Evolutionary conservation across 2,888 invertebrate genomes (phyloP).

Genomic region (Pseudococcus longispinus): DNA sequence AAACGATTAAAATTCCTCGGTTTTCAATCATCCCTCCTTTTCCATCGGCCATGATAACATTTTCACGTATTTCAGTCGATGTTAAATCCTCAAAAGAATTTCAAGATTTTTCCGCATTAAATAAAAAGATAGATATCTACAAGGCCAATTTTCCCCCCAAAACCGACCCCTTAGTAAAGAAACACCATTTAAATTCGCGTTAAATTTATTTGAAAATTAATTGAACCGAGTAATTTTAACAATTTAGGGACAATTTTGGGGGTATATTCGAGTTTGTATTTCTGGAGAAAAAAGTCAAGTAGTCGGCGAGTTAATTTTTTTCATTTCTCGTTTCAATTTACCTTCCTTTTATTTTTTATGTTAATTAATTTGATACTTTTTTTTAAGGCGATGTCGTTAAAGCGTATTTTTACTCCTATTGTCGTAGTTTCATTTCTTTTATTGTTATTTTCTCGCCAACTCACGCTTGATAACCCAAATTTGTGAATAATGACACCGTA

Average conservation of each 20-base stretch:
- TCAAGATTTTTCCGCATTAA: not conserved
- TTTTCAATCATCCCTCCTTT: not conserved
- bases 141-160: not conserved
- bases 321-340: constrained; percentile 18
- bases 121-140: not conserved
- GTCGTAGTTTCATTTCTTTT: constrained; percentile 24
- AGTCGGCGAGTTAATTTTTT: constrained; percentile 15
- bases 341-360: constrained; percentile 2
- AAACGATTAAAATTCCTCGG: not conserved
- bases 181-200: not conserved
- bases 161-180: not conserved
- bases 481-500: constrained; percentile 28
- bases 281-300: not conserved
- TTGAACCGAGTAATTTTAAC: constrained; percentile 17
- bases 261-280: not conserved
- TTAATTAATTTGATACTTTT: constrained; percentile 30
- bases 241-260: not conserved
- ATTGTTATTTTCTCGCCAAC: constrained; percentile 24
- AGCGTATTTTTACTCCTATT: constrained; percentile 18
- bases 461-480: constrained; percentile 34
- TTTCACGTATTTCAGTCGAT: not conserved
- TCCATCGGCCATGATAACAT: not conserved
- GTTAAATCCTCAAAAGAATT: not conserved
- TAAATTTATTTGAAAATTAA: constrained; percentile 17
- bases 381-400: constrained; percentile 12